phyloP scores from a whole-genome alignment of 1,140 invertebrate genomes.

The Nixonia krombeini region DNA sequence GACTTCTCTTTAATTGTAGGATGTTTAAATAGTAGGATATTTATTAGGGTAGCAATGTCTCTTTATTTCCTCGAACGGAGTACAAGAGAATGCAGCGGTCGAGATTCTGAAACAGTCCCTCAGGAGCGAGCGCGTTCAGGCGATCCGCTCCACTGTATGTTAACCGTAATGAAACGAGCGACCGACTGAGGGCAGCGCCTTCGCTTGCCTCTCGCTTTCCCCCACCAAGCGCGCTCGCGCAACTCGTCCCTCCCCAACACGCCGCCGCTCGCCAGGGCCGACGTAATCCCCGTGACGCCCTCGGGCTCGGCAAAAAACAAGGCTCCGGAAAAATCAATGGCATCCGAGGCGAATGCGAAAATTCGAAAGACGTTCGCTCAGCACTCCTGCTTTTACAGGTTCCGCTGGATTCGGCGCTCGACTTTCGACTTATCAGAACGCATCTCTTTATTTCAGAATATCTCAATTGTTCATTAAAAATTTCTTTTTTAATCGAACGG shows the following conservation, averaged over 20 bases:
- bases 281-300: slow-evolving; percentile 7
- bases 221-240: slow-evolving; percentile 26
- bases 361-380: neutral
- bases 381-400: neutral
- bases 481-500: no score
- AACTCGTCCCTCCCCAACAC: slow-evolving; percentile 14
- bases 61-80: neutral
- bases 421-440: no score
- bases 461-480: no score
- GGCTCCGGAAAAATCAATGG: slow-evolving; percentile 31
- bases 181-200: slow-evolving; percentile 58
- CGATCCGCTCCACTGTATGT: slow-evolving; percentile 39
- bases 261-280: slow-evolving; percentile 10
- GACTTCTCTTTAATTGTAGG: no score
- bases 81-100: neutral
- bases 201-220: slow-evolving; percentile 42
- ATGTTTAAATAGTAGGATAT: no score
- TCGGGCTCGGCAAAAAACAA: slow-evolving; percentile 1
- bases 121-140: slow-evolving; percentile 11
- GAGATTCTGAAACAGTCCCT: neutral
- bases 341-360: slow-evolving; percentile 1
- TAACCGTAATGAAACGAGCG: slow-evolving; percentile 50
- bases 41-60: no score
- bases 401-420: no score
- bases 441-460: no score